These are phyloP conservation scores for Thalassophryne amazonica DNA, from an alignment of 2,797 vertebrate species.

Conservation along the genomic window DNA sequence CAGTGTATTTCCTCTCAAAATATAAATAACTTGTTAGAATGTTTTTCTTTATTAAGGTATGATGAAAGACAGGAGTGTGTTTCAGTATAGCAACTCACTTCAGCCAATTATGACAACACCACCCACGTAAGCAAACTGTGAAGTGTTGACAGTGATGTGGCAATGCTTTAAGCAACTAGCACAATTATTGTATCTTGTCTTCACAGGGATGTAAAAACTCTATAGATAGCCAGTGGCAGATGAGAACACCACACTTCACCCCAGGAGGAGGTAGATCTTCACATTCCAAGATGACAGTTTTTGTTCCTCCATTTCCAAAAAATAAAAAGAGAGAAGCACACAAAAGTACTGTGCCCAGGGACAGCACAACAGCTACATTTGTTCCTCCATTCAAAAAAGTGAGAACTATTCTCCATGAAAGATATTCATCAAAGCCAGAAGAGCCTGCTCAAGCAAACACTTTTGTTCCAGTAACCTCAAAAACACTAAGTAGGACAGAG, in stretches of 20 bases:
- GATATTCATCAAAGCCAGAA: conserved; percentile 1
- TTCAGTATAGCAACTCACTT: conserved; percentile 78
- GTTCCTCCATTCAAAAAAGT: conserved; percentile 85
- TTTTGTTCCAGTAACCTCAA: conserved; percentile 25
- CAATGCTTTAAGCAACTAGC: not conserved
- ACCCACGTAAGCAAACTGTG: conserved; percentile 71
- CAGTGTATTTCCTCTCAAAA: not conserved
- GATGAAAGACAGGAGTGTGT: conserved; percentile 85
- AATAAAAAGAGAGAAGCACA: conserved; percentile 28
- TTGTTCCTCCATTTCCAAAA: conserved; percentile 67
- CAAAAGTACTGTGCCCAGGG: conserved; percentile 22
- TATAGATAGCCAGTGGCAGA: conserved; percentile 28
- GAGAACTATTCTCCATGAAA: conserved; percentile 20
- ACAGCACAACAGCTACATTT: conserved; percentile 69
- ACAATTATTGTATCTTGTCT: not conserved
- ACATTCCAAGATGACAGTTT: conserved; percentile 25
- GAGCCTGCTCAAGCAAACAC: conserved; percentile 1
- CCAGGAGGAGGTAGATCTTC: conserved; percentile 14
- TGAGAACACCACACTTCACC: not conserved
- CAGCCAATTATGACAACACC: conserved; percentile 82
- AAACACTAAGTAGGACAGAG: conserved; percentile 1
- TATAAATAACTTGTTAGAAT: not conserved
- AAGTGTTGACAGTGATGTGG: not conserved
- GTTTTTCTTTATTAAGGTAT: conserved; percentile 62
- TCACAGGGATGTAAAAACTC: conserved; percentile 33